These are phyloP conservation scores for Schlechtendalia chinensis DNA, from an alignment of 1,140 invertebrate genomes.

Conservation along the genomic window DNA sequence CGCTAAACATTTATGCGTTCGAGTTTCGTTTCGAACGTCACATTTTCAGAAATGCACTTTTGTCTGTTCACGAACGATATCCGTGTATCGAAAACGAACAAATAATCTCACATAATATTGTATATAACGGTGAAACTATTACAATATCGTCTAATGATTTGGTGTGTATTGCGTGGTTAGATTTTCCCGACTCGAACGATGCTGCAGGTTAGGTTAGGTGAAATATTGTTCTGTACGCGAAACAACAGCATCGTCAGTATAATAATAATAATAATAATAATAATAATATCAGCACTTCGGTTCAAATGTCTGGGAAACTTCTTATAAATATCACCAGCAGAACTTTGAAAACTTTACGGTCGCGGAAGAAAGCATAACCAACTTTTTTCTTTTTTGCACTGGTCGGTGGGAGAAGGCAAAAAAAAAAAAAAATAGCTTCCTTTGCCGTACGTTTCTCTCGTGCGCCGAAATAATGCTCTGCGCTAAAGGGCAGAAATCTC, in stretches of 20 bases:
- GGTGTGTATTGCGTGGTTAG: not conserved
- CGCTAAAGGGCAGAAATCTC: conserved; percentile 42
- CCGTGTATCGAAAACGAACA: too few relatives aligned
- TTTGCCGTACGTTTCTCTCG: conserved; percentile 34
- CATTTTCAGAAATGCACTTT: too few relatives aligned
- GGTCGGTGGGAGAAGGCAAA: not conserved
- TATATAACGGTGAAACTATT: too few relatives aligned
- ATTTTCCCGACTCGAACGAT: not conserved
- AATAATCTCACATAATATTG: too few relatives aligned
- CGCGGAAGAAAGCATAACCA: conserved; percentile 31
- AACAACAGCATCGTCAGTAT: conserved; percentile 29
- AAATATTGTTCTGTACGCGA: not conserved
- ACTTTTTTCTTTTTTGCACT: conserved; percentile 35
- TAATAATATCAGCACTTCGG: conserved; percentile 37
- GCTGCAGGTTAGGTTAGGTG: too few relatives aligned
- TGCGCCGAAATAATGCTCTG: conserved; percentile 35
- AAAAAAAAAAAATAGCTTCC: conserved; percentile 39
- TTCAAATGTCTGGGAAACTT: conserved; percentile 37
- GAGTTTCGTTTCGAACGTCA: too few relatives aligned
- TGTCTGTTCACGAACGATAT: too few relatives aligned
- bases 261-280: conserved; percentile 40
- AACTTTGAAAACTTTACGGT: conserved; percentile 46
- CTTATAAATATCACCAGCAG: conserved; percentile 48
- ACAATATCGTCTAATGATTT: too few relatives aligned
- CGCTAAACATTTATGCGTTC: too few relatives aligned